phyloP scores from a whole-genome alignment of 2,113 vertebrate genomes.

The Gymnogyps californianus region DNA sequence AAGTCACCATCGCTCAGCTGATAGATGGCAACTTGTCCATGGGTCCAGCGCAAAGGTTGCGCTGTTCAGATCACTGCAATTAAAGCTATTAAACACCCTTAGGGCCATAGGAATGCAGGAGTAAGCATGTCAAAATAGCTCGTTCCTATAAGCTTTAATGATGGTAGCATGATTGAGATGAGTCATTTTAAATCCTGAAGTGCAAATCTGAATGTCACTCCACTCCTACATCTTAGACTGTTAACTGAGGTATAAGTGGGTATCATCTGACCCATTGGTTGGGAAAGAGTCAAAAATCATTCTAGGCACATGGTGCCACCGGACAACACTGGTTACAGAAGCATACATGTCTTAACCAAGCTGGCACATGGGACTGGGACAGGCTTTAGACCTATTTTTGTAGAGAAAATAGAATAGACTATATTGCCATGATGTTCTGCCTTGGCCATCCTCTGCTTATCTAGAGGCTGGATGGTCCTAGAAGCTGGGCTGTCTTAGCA shows the following conservation, averaged over 20 bases:
- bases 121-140: not conserved
- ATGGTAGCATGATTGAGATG: not conserved
- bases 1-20: not conserved
- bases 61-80: not conserved
- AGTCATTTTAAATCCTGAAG: not conserved
- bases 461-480: not conserved
- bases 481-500: not conserved
- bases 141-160: not conserved
- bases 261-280: not conserved
- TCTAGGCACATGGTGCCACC: not conserved
- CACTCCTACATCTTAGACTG: not conserved
- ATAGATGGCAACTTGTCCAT: not conserved
- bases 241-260: not conserved
- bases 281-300: not conserved
- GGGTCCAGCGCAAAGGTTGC: not conserved
- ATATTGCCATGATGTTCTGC: not conserved
- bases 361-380: not conserved
- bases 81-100: not conserved
- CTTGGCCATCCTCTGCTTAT: not conserved
- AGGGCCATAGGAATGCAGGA: not conserved
- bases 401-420: not conserved
- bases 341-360: not conserved
- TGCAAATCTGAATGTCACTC: not conserved
- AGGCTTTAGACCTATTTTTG: not conserved
- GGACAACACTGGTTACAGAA: rapidly evolving